phyloP scores from a whole-genome alignment of 2,888 invertebrate species.

The Drosophila siamana region DNA sequence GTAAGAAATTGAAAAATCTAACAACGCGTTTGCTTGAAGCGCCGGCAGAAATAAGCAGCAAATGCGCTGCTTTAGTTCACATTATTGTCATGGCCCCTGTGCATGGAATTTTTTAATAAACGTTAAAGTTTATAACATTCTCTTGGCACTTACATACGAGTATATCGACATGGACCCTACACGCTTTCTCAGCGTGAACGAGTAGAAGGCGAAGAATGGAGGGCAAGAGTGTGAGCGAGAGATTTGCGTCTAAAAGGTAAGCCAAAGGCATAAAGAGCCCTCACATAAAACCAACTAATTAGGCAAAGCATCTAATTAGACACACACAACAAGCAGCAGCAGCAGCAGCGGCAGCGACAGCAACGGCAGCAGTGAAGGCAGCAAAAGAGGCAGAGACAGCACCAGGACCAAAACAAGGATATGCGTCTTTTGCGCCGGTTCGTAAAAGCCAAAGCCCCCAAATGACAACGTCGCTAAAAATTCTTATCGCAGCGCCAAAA shows the following conservation, averaged over 20 bases:
- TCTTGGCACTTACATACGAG: slow-evolving; percentile 50
- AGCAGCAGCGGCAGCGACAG: slow-evolving; percentile 1
- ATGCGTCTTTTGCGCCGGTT: slow-evolving; percentile 76
- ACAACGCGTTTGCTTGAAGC: slow-evolving; percentile 9
- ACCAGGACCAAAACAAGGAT: slow-evolving; percentile 52
- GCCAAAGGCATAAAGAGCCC: slow-evolving; percentile 74
- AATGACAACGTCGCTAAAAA: slow-evolving; percentile 79
- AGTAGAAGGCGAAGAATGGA: not conserved
- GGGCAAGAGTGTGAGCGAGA: not conserved
- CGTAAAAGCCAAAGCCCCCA: slow-evolving; percentile 77
- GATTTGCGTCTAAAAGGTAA: slow-evolving; percentile 64
- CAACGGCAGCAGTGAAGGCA: slow-evolving; percentile 13
- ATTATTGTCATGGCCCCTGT: slow-evolving; percentile 72
- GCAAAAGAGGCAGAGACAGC: not conserved
- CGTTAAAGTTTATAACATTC: slow-evolving; percentile 81
- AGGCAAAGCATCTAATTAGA: slow-evolving; percentile 79
- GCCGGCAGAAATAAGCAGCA: slow-evolving; percentile 67
- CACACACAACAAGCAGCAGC: slow-evolving; percentile 50
- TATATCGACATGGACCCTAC: slow-evolving; percentile 55
- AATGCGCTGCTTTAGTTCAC: slow-evolving; percentile 74
- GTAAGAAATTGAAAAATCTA: slow-evolving; percentile 80
- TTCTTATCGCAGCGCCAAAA: slow-evolving; percentile 65
- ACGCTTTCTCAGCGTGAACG: not conserved
- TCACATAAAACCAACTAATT: slow-evolving; percentile 78
- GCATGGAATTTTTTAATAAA: slow-evolving; percentile 79